Percentiles rank a stretch among this genome's conserved stretches.
phyloP scores from a whole-genome alignment of 2,113 vertebrate species.

The Carassius carassius region DNA sequence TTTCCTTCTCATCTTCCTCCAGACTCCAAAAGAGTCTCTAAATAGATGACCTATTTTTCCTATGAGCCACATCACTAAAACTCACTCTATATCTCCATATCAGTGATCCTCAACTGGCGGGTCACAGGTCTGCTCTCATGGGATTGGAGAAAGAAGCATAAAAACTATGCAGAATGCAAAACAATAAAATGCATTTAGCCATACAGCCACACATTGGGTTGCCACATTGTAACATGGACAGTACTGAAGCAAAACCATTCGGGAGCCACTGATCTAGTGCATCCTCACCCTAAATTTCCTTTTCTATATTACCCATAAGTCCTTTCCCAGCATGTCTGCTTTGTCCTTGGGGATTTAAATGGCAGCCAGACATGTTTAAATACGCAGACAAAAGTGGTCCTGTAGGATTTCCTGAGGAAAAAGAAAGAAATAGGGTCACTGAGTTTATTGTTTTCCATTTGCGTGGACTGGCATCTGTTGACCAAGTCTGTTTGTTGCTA shows the following conservation, averaged over 20 bases:
- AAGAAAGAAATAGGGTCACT: conserved; percentile 33
- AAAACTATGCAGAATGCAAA: background rate
- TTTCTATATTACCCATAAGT: background rate
- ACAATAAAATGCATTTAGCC: background rate
- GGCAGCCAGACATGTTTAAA: background rate
- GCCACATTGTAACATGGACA: too few relatives aligned
- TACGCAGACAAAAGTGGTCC: conserved; percentile 16
- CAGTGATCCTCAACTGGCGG: background rate
- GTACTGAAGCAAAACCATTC: background rate
- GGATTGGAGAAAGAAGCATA: background rate
- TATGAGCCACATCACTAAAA: conserved; percentile 7
- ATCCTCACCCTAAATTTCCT: background rate
- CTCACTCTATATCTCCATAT: background rate
- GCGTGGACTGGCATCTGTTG: background rate
- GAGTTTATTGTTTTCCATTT: conserved; percentile 46
- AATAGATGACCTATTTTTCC: background rate
- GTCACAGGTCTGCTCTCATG: background rate
- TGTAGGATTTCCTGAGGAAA: conserved; percentile 62
- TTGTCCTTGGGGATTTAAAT: background rate
- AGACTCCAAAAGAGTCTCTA: background rate
- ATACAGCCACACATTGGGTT: background rate
- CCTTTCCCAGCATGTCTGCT: background rate
- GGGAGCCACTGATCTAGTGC: background rate
- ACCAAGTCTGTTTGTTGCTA: background rate
- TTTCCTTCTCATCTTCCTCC: background rate